These are phyloP conservation scores for Oasisia sp. DNA, from an alignment of 2,888 invertebrate genomes.

Conservation along the genomic window DNA sequence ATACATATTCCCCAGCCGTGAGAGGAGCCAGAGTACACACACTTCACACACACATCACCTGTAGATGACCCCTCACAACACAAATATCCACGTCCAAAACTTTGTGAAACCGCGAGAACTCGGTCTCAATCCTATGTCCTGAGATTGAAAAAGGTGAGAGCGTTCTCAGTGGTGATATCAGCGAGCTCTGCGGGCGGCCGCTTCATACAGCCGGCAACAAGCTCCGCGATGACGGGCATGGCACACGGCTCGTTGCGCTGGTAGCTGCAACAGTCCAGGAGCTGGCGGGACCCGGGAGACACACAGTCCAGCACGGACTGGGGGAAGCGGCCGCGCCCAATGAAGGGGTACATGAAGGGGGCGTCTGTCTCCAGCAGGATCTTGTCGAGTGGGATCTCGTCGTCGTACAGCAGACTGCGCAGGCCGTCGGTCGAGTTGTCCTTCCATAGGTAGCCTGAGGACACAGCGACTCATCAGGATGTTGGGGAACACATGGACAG, in stretches of 20 bases:
- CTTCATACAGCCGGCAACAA: conserved; percentile 23
- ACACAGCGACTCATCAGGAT: background rate
- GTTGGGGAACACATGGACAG: background rate
- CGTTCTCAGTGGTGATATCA: conserved; percentile 19
- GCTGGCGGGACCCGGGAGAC: background rate
- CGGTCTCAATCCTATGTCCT: background rate
- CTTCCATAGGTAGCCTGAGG: conserved; percentile 20
- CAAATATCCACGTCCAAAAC: background rate
- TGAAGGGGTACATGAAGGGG: conserved; percentile 26
- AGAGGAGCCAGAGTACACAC: too few species aligned
- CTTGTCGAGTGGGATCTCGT: conserved; percentile 26
- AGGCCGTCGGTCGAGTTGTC: conserved; percentile 17
- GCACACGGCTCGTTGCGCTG: conserved; percentile 23
- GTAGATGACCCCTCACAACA: background rate
- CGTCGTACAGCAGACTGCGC: conserved; percentile 17
- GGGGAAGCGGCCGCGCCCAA: background rate
- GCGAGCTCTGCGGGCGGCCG: background rate
- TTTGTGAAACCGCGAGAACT: background rate
- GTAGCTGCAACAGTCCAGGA: background rate
- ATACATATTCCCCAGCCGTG: too few species aligned
- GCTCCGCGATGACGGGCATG: conserved; percentile 22
- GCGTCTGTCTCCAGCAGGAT: conserved; percentile 25
- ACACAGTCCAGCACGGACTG: background rate
- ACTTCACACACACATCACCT: background rate
- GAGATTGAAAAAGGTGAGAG: conserved; percentile 13